Conservation (phyloP, 2,888 invertebrate species). For the Spilosoma lubricipeda region DNA sequence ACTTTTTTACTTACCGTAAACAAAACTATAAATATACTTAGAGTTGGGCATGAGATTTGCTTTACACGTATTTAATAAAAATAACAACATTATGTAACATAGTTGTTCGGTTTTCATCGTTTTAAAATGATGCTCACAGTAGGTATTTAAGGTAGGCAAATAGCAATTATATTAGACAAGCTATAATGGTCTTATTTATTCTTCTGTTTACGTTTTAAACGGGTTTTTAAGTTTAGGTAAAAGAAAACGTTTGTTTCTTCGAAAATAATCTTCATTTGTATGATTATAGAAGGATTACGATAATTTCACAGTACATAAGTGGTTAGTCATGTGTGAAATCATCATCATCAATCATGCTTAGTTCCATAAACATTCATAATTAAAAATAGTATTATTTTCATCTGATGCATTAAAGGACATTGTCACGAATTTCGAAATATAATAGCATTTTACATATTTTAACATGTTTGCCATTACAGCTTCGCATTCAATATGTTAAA, state of each 20-base stretch:
- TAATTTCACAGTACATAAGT: not conserved
- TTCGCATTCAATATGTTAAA: not conserved
- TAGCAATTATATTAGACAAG: too few relatives aligned
- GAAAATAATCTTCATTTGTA: not conserved
- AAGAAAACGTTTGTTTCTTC: not conserved
- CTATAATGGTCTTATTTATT: not conserved
- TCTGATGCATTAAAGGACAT: not conserved
- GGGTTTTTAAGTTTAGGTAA: not conserved
- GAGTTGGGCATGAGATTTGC: not conserved
- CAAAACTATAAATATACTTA: slow-evolving; percentile 6
- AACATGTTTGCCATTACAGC: not conserved
- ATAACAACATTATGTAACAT: not conserved
- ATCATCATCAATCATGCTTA: not conserved
- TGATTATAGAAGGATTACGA: not conserved
- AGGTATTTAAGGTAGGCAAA: not conserved
- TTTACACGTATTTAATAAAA: not conserved
- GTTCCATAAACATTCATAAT: not conserved
- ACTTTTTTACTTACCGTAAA: not conserved
- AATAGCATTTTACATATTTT: too few relatives aligned
- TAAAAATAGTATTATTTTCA: not conserved
- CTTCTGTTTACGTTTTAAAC: not conserved
- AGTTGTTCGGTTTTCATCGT: not conserved
- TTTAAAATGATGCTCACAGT: not conserved
- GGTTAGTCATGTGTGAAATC: not conserved
- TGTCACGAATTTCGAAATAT: not conserved